Base-by-base conservation (phyloP, 2,888 invertebrate genomes). In the Drosophila helvetica region DNA sequence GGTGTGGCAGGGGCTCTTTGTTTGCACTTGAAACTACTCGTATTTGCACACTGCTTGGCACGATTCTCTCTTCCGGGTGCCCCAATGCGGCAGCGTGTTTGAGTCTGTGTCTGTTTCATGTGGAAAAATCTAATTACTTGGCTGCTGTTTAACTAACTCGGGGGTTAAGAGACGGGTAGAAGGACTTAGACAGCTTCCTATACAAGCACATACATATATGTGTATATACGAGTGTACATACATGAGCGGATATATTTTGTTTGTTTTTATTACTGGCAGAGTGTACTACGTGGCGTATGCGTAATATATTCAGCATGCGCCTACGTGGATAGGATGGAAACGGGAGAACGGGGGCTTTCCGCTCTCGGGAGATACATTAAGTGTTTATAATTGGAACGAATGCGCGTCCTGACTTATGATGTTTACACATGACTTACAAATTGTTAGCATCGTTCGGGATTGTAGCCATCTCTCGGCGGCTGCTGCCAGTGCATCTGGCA, bases 361-460 rank as follows among this genome's bases (percentile, higher is more conserved):
- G 38, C 22, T 78, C 68, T 74, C 75, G 43, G 64, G 77, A 75
- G 77, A 70, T 65, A 78, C 79, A 82, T 86, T 86, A 86, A 86
- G 82, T 84, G 85, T 80, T 86, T 86, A 86, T 86, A 85, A 86
- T 85, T 86, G 86, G 80, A 75, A 81, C 80, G 74, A 77, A 80
- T 75, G 79, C 83, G 81, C 80, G 48, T 25, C 50, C 78, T 78
- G 76, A 86, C 88, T 83, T 88, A 88, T 80, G 80, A 83, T 87
- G 87, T 86, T 88, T 88, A 83, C 84, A 87, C 88, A 88, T 88
- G 87, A 82, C 87, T 88, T 87, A 86, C 87, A 88, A 88, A 88
- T 88, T 88, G 85, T 86, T 86, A 78, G 80, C 79, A 75, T 80
- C 84, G 74, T 80, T 75, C 70, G 78, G 83, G 75, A 72, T 70